Conservation (phyloP, 2,888 invertebrate genomes). For the Tryphoninae sp. region DNA sequence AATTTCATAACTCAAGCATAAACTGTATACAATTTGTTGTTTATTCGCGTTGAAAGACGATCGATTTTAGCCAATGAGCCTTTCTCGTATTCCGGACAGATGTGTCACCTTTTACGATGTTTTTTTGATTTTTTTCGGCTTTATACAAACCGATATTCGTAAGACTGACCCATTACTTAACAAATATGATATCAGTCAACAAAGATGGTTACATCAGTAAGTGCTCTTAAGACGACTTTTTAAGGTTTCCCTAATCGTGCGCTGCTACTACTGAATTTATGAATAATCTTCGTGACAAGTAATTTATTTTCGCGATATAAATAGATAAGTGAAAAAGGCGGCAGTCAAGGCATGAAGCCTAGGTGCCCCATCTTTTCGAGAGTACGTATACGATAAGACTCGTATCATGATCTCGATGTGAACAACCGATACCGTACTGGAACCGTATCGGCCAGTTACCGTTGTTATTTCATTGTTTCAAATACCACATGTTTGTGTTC, state of each 20-base stretch:
- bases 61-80: not conserved
- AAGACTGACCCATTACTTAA: not conserved
- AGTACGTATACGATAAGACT: constrained; percentile 17
- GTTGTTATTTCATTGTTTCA: constrained; percentile 60
- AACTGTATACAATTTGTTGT: not conserved
- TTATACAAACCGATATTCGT: not conserved
- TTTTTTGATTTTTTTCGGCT: not conserved
- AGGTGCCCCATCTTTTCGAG: not conserved
- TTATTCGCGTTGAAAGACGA: not conserved
- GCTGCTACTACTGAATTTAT: constrained; percentile 45
- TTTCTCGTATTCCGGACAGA: not conserved
- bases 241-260: not conserved
- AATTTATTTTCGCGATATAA: constrained; percentile 35
- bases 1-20: not conserved
- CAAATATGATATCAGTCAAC: constrained; percentile 10
- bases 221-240: constrained; percentile 18
- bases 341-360: not conserved
- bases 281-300: constrained; percentile 48
- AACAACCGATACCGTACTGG: constrained; percentile 1
- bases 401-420: constrained; percentile 56
- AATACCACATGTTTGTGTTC: constrained; percentile 55
- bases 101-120: not conserved
- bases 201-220: not conserved
- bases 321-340: not conserved
- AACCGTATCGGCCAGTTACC: constrained; percentile 53